phyloP scores from a whole-genome alignment of 2,888 invertebrate species.

The Hypolimnas misippus region DNA sequence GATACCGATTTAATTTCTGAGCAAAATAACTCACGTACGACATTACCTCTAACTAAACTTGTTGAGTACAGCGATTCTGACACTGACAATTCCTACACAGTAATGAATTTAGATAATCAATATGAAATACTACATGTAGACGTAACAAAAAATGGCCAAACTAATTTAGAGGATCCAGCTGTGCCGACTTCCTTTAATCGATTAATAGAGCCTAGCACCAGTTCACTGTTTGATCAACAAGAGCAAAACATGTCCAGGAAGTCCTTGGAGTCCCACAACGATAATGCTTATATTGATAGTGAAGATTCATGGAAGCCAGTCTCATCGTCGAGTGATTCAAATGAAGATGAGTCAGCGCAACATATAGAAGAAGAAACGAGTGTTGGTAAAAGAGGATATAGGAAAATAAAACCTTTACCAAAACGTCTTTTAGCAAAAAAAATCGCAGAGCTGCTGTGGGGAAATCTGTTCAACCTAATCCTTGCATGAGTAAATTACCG shows the following conservation, averaged over 20 bases:
- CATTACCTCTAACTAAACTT: slow-evolving; percentile 6
- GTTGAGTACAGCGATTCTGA: slow-evolving; percentile 16
- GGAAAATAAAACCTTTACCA: too few relatives aligned
- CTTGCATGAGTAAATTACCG: too few relatives aligned
- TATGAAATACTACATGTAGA: too few relatives aligned
- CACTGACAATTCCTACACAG: slow-evolving; percentile 1
- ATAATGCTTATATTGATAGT: slow-evolving; percentile 5
- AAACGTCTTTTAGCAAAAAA: slow-evolving; percentile 3
- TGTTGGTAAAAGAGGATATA: slow-evolving; percentile 16
- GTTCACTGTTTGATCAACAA: too few relatives aligned
- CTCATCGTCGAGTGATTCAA: not conserved
- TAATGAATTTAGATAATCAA: slow-evolving; percentile 16
- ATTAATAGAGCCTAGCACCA: too few relatives aligned
- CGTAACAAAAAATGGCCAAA: too few relatives aligned
- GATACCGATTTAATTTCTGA: too few relatives aligned
- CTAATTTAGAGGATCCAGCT: too few relatives aligned
- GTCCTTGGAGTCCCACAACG: not conserved
- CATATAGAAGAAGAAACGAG: slow-evolving; percentile 11
- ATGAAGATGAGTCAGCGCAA: slow-evolving; percentile 4
- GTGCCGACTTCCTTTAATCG: too few relatives aligned
- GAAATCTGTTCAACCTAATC: not conserved
- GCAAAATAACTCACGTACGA: too few relatives aligned
- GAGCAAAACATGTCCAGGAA: too few relatives aligned
- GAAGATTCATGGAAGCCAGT: slow-evolving; percentile 10
- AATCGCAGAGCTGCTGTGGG: slow-evolving; percentile 1